phyloP scores from a whole-genome alignment of 1,140 invertebrate genomes.

The Dufourea novaeangliae region DNA sequence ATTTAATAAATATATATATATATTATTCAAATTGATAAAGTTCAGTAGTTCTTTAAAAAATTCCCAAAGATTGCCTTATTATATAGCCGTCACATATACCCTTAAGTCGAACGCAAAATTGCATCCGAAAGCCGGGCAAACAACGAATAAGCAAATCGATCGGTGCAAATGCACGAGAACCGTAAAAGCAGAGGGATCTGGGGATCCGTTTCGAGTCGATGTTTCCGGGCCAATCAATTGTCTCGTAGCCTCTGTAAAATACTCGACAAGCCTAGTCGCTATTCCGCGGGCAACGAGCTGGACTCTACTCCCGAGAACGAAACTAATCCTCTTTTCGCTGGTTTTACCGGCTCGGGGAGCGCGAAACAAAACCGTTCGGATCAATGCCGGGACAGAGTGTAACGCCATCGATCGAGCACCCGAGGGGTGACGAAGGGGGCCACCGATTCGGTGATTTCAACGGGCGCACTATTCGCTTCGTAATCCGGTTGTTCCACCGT shows the following conservation, averaged over 20 bases:
- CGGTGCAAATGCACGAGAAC: neutral
- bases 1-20: too few relatives aligned
- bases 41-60: too few relatives aligned
- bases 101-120: too few relatives aligned
- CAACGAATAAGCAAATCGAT: neutral
- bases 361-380: slow-evolving; percentile 40
- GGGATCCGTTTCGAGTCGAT: neutral
- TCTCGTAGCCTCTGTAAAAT: slow-evolving; percentile 5
- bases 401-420: slow-evolving; percentile 23
- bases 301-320: neutral
- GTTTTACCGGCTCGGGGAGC: neutral
- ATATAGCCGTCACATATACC: too few relatives aligned
- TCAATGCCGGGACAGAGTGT: slow-evolving; percentile 50
- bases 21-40: too few relatives aligned
- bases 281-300: slow-evolving; percentile 1
- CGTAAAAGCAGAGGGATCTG: neutral
- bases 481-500: slow-evolving; percentile 38
- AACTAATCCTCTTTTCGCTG: slow-evolving; percentile 34
- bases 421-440: neutral
- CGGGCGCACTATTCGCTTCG: slow-evolving; percentile 1
- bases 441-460: slow-evolving; percentile 53
- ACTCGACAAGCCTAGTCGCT: slow-evolving; percentile 16
- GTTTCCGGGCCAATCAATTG: slow-evolving; percentile 10
- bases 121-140: neutral
- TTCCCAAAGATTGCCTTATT: too few relatives aligned